Conservation (phyloP, 2,797 vertebrate genomes). For the Perdix hodgsoniae region DNA sequence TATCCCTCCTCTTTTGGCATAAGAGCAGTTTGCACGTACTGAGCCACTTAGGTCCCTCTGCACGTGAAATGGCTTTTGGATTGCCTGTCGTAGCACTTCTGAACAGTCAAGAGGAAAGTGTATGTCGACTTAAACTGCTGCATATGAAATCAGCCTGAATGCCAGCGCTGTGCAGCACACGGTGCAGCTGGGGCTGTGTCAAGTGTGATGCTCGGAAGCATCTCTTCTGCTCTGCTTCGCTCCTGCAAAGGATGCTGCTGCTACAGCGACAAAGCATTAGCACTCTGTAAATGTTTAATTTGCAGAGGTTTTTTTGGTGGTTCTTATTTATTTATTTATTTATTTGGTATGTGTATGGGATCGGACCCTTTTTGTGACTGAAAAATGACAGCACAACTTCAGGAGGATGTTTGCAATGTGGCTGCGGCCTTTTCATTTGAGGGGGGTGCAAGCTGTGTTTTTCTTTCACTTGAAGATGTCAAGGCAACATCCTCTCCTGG, state of each 20-base stretch:
- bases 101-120: background rate
- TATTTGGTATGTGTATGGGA: background rate
- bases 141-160: background rate
- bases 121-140: background rate
- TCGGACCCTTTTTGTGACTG: background rate
- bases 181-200: background rate
- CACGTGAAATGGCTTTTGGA: background rate
- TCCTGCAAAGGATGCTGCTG: background rate
- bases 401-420: conserved; percentile 37
- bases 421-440: conserved; percentile 29
- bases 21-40: fast-evolving
- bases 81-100: fast-evolving
- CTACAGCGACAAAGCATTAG: background rate
- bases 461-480: background rate
- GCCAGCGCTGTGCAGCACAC: background rate
- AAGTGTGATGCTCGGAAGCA: background rate
- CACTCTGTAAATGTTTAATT: background rate
- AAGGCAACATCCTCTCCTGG: background rate
- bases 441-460: conserved; percentile 14
- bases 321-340: background rate
- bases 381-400: conserved; percentile 27
- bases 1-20: background rate
- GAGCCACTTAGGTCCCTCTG: background rate
- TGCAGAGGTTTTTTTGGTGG: fast-evolving
- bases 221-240: conserved; percentile 21